These are phyloP conservation scores for Danio tinwini DNA, from an alignment of 2,797 vertebrate genomes.

Conservation along the genomic window DNA sequence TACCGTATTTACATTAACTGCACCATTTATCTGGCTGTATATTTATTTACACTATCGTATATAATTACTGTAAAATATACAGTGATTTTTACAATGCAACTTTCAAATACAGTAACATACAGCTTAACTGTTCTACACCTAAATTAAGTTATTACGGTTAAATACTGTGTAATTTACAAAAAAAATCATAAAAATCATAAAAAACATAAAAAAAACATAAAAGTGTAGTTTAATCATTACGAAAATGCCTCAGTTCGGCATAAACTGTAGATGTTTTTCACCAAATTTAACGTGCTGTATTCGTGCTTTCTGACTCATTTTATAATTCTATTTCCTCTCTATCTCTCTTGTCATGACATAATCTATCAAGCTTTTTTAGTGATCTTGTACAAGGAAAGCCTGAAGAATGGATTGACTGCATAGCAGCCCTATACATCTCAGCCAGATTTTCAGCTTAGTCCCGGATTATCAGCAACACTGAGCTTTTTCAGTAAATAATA, in stretches of 20 bases:
- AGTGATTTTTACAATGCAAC: too few species aligned
- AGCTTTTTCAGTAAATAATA: conserved; percentile 63
- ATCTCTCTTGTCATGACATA: not conserved
- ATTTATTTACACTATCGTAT: too few species aligned
- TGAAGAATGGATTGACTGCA: conserved; percentile 55
- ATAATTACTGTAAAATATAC: too few species aligned
- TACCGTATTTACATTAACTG: too few species aligned
- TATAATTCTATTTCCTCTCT: not conserved
- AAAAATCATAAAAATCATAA: too few species aligned
- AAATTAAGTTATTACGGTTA: too few species aligned
- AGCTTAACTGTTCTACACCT: too few species aligned
- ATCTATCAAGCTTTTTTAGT: conserved; percentile 21
- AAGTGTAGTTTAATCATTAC: too few species aligned
- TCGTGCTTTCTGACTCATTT: not conserved
- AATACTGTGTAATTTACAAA: too few species aligned
- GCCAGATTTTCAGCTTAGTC: conserved; percentile 70
- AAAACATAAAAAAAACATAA: too few species aligned
- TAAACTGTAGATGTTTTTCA: not conserved
- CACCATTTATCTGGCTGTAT: too few species aligned
- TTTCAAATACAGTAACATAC: too few species aligned
- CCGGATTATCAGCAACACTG: conserved; percentile 68
- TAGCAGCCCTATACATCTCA: conserved; percentile 55
- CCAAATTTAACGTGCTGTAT: not conserved
- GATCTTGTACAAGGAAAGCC: conserved; percentile 36
- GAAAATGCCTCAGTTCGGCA: not conserved